Percentiles rank a stretch among this genome's conserved stretches.
These are phyloP conservation scores for Characodon lateralis DNA, from an alignment of 2,797 vertebrate genomes.

Conservation along the genomic window DNA sequence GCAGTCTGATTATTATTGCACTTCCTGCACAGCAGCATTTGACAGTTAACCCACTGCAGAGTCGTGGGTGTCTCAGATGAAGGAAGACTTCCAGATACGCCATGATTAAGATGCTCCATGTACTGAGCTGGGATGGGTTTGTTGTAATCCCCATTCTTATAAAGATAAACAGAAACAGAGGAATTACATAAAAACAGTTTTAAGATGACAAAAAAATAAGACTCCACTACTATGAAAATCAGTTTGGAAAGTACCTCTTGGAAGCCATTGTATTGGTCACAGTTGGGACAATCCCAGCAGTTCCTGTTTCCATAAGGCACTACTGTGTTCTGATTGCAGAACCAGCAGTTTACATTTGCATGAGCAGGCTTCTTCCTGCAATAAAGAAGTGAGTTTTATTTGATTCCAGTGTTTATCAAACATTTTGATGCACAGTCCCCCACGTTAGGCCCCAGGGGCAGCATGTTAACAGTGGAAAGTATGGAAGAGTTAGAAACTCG, in stretches of 20 bases:
- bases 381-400: neutral
- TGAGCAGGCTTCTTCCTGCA: conserved; percentile 90
- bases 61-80: conserved; percentile 76
- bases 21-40: conserved; percentile 91
- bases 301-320: conserved; percentile 97
- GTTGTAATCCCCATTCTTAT: conserved; percentile 98
- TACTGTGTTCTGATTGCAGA: conserved; percentile 91
- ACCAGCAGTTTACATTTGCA: conserved; percentile 95
- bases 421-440: neutral
- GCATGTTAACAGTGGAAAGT: neutral
- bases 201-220: neutral
- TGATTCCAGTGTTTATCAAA: neutral
- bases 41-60: conserved; percentile 94
- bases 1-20: conserved; percentile 93
- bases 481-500: neutral
- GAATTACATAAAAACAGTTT: neutral
- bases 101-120: conserved; percentile 95
- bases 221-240: neutral
- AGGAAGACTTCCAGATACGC: conserved; percentile 80
- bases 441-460: no score
- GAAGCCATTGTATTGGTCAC: conserved; percentile 98
- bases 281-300: conserved; percentile 98
- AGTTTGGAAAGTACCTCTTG: conserved; percentile 84
- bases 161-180: neutral
- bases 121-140: conserved; percentile 98